A percentile compares a stretch with the other conserved stretches of the same genome.
These are phyloP conservation scores for Aporophyla lueneburgensis DNA, from an alignment of 2,888 invertebrate genomes.

Conservation along the genomic window DNA sequence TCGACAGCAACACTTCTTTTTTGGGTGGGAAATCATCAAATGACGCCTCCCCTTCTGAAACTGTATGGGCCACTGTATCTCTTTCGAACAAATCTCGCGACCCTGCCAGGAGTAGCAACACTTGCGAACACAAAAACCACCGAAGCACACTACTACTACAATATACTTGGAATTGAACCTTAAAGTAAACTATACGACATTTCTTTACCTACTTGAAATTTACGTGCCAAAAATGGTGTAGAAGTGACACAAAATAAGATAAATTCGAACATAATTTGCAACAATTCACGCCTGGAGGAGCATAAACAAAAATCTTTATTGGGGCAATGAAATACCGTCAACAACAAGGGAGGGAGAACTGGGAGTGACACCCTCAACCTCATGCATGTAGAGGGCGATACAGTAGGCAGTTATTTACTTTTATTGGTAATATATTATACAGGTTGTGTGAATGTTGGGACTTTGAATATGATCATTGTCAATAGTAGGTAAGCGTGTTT, in stretches of 20 bases:
- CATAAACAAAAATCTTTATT: slow-evolving; percentile 63
- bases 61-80: too few relatives aligned
- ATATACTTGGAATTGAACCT: too few relatives aligned
- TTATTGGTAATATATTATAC: slow-evolving; percentile 27
- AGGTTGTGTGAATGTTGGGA: slow-evolving; percentile 9
- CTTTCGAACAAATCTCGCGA: too few relatives aligned
- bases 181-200: background rate
- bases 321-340: slow-evolving; percentile 45
- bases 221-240: slow-evolving; percentile 5
- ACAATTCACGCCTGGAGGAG: slow-evolving; percentile 39
- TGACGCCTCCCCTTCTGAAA: too few relatives aligned
- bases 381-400: slow-evolving; percentile 35
- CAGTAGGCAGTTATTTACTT: slow-evolving; percentile 19
- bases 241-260: slow-evolving; percentile 45
- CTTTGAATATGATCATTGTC: background rate
- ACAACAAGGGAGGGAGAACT: slow-evolving; percentile 47
- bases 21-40: too few relatives aligned
- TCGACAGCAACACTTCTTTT: too few relatives aligned
- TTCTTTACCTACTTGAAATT: slow-evolving; percentile 4
- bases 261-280: slow-evolving; percentile 58
- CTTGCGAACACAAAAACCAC: too few relatives aligned
- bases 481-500: background rate
- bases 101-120: too few relatives aligned
- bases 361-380: slow-evolving; percentile 15
- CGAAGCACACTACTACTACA: too few relatives aligned